Base-by-base conservation (phyloP, 2,888 invertebrate species). In the Hylaea fasciaria region DNA sequence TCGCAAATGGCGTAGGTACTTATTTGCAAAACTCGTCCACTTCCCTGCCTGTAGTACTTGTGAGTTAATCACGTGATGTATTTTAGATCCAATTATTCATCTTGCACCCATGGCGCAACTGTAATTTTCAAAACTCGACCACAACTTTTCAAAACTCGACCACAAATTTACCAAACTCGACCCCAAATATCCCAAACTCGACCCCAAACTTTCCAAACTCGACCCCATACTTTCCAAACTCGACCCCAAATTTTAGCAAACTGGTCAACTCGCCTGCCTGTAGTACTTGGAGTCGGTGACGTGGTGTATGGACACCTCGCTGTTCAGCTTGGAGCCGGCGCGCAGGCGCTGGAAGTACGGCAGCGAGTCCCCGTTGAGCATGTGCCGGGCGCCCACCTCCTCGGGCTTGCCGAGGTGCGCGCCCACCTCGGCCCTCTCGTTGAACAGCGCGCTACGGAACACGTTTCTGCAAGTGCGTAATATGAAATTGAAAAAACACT, bases 281-380 rank as follows among this genome's bases (percentile, higher is more conserved):
- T 90, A 91, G 60, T 90, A 91, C 66, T 91, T 92, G 10, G 91
- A 91, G 39, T 92, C 92, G 0, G 89, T 87, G 0, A 92, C 92
- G 51, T 89, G 91, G 43, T 92, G 92, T 54, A 92, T 91, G 0
- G 92, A 89, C 0, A 92, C 91, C 53, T 92, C 92, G 16, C 80
- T 91, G 40, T 92, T 92, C 35, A 92, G 41, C 69, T 91, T 87
- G 0, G 91, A 87, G 0, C 92, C 92, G 0, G 89, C 92, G 1
- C 92, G 65, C 40, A 92, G 50, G 43, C 91, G 61, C 29, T 92
- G 92, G 54, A 92, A 92, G 62, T 92, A 92, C 0, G 92, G 92
- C 76, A 92, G 45, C 17, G 85, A 80, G 32, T 91, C 91, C 0
- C 90, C 89, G 16, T 89, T 88, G 0, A 78, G 69, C 57, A 86